These are phyloP conservation scores for Smutsia temminckii DNA, from an alignment of 2,797 vertebrate species.

Conservation along the genomic window DNA sequence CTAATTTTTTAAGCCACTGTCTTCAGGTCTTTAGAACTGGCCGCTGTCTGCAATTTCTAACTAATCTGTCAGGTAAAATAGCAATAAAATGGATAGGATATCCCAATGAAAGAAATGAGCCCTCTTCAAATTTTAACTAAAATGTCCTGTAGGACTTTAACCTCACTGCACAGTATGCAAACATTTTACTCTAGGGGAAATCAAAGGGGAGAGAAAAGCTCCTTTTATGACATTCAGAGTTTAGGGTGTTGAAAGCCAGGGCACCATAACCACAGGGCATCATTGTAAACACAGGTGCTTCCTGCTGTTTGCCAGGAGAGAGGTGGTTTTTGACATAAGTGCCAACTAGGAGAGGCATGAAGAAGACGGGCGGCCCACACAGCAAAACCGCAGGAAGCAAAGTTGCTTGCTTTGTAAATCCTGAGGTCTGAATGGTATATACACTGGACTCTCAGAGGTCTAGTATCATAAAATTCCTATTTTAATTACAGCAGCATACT, in stretches of 20 bases:
- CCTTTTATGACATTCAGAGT: constrained; percentile 69
- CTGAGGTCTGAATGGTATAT: neutral
- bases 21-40: neutral
- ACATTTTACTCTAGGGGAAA: constrained; percentile 60
- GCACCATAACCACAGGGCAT: neutral
- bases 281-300: constrained; percentile 10
- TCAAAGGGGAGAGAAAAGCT: constrained; percentile 67
- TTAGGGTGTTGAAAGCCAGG: constrained; percentile 59
- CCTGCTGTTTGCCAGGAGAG: neutral
- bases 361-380: constrained; percentile 30
- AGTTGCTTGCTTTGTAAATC: constrained; percentile 72
- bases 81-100: neutral
- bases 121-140: constrained; percentile 15
- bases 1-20: neutral
- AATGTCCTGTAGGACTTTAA: constrained; percentile 50
- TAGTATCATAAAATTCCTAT: constrained; percentile 64
- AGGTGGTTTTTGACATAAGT: neutral
- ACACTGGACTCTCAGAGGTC: constrained; percentile 49
- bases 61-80: neutral
- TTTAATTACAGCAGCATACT: constrained; percentile 74
- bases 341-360: constrained; percentile 44
- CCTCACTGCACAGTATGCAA: constrained; percentile 34
- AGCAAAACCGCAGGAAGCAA: constrained; percentile 66
- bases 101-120: neutral
- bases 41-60: neutral